These are phyloP conservation scores for Cinara cedri DNA, from an alignment of 2,888 invertebrate species.

Conservation along the genomic window DNA sequence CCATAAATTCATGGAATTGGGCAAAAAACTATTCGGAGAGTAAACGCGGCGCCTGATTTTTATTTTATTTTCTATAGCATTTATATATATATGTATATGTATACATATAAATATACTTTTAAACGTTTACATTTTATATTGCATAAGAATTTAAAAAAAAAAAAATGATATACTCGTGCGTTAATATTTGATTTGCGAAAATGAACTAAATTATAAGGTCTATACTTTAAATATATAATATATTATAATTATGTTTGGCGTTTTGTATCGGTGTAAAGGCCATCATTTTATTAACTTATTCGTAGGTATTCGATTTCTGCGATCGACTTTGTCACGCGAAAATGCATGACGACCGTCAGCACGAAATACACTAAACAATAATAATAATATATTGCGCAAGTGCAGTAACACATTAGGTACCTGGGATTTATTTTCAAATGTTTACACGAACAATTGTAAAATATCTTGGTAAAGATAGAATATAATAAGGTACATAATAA, in stretches of 20 bases:
- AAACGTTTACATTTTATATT: conserved; percentile 31
- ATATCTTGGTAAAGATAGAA: too few species aligned
- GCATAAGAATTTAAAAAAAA: background rate
- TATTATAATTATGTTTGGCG: background rate
- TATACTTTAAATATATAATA: background rate
- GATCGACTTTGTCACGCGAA: too few species aligned
- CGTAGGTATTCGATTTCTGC: conserved; percentile 2
- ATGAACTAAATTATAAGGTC: background rate
- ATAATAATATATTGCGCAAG: too few species aligned
- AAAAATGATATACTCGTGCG: background rate
- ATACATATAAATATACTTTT: conserved; percentile 11
- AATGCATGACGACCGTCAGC: too few species aligned
- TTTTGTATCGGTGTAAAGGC: background rate
- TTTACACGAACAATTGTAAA: too few species aligned
- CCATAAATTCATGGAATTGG: conserved; percentile 87
- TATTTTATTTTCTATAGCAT: conserved; percentile 42
- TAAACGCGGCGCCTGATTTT: conserved; percentile 63
- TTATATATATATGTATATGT: conserved; percentile 8
- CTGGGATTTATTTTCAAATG: too few species aligned
- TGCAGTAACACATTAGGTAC: too few species aligned
- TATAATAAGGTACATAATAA: too few species aligned
- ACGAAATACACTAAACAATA: too few species aligned
- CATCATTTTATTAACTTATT: conserved; percentile 24
- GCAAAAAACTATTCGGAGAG: conserved; percentile 86
- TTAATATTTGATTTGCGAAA: background rate